Percentiles rank a stretch among this genome's conserved stretches.
Conservation (phyloP, 2,888 invertebrate genomes). For the Aethes cnicana region DNA sequence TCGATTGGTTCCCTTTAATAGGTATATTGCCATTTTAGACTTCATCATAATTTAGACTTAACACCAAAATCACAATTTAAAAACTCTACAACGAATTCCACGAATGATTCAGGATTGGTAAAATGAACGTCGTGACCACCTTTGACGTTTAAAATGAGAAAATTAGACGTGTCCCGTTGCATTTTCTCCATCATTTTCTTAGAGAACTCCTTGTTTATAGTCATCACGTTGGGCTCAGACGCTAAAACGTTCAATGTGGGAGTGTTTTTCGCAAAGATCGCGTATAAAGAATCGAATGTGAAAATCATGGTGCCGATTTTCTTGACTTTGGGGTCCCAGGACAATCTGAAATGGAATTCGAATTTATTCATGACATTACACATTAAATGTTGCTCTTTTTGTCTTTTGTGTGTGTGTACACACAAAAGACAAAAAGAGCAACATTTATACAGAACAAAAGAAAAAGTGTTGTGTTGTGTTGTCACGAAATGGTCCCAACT, state of each 20-base stretch:
- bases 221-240: conserved; percentile 37
- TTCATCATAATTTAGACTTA: conserved; percentile 42
- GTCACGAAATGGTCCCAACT: too few species aligned
- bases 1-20: too few species aligned
- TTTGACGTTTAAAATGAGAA: conserved; percentile 48
- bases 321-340: conserved; percentile 58
- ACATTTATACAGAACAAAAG: too few species aligned
- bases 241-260: conserved; percentile 51
- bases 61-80: conserved; percentile 42
- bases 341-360: conserved; percentile 46
- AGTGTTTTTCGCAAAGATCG: conserved; percentile 41
- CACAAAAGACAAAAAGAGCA: too few species aligned
- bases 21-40: too few species aligned
- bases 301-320: conserved; percentile 41
- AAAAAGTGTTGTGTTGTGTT: too few species aligned
- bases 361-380: too few species aligned
- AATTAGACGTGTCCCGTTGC: conserved; percentile 41
- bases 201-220: conserved; percentile 38
- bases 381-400: too few species aligned
- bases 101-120: conserved; percentile 78
- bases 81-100: conserved; percentile 56
- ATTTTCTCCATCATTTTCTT: conserved; percentile 43
- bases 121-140: conserved; percentile 84
- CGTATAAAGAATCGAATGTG: conserved; percentile 47
- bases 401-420: too few species aligned